Base-by-base conservation (phyloP, 2,797 vertebrate species). In the Molossus molossus region DNA sequence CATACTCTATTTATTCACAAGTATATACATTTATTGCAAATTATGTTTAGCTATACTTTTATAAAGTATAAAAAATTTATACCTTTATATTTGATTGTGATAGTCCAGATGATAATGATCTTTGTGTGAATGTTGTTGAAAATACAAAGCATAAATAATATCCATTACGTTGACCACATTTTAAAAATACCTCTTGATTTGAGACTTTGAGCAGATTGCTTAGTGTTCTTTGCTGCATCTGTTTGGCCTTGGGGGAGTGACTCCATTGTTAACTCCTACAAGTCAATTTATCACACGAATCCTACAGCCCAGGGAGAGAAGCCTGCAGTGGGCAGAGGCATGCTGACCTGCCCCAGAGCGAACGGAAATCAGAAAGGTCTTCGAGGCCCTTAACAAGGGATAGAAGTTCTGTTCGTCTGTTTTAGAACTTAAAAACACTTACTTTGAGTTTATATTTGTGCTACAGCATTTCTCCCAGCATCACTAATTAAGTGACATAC, bases 391-490 rank as follows among this genome's bases (percentile, higher is more conserved):
- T 92, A 70, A 70, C 48, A 64, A 48, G 3, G 53, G 50, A 72
- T 15, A 67, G 21, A 92, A 90, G 40, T 12, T 92, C 50, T 95
- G 48, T 87, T 45, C 84, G 33, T 80, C 53, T 91, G 48, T 58
- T 72, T 57, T 65, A 89, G 37, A 87, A 55, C 67, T 94, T 90
- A n/a, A 69, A 95, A 90, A 87, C 11, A 48, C 29, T 70, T 90
- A 79, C 27, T 90, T 90, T 72, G 77, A 87, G 9, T 73, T 87
- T 72, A 50, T 27, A 15, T 62, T 86, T 86, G 20, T 50, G 17
- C 29, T 58, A 70, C 4, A 85, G 27, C 80, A 79, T 88, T 87
- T 94, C 9, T 55, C 25, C 55, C 53, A 62, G 20, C 50, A 91
- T 80, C 15, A 64, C 37, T 62, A 83, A 80, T 69, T 93, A 80